These are phyloP conservation scores for Euzetes globulus DNA, from an alignment of 2,888 invertebrate species.

Conservation along the genomic window DNA sequence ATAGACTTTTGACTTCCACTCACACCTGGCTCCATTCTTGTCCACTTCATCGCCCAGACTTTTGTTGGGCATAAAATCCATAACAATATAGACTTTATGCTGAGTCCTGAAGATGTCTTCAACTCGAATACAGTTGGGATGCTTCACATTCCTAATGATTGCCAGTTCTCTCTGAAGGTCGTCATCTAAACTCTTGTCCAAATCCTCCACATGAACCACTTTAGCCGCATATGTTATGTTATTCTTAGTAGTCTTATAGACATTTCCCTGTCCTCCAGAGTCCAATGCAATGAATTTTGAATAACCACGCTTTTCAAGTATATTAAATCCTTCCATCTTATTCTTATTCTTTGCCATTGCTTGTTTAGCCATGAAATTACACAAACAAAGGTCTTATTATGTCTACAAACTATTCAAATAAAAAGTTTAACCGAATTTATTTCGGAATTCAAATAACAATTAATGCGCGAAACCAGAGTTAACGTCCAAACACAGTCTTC, in stretches of 20 bases:
- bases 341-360: not conserved
- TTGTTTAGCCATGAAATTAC: too few species aligned
- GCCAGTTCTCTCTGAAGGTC: constrained; percentile 30
- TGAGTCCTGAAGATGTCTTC: constrained; percentile 28
- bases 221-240: constrained; percentile 30
- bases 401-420: too few species aligned
- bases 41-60: constrained; percentile 24
- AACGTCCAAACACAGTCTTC: too few species aligned
- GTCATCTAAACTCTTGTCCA: constrained; percentile 13
- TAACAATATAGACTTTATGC: constrained; percentile 33
- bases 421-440: too few species aligned
- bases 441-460: too few species aligned
- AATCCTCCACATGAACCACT: constrained; percentile 34
- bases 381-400: too few species aligned
- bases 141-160: constrained; percentile 22
- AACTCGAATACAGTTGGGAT: constrained; percentile 22
- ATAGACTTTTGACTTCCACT: constrained; percentile 18
- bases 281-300: constrained; percentile 3
- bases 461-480: too few species aligned
- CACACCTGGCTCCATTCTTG: constrained; percentile 6
- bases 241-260: constrained; percentile 34
- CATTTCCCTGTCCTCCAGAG: constrained; percentile 35
- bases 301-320: constrained; percentile 29
- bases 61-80: constrained; percentile 32
- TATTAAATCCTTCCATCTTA: not conserved